phyloP scores from a whole-genome alignment of 2,113 vertebrate species.

The Abramis brama region DNA sequence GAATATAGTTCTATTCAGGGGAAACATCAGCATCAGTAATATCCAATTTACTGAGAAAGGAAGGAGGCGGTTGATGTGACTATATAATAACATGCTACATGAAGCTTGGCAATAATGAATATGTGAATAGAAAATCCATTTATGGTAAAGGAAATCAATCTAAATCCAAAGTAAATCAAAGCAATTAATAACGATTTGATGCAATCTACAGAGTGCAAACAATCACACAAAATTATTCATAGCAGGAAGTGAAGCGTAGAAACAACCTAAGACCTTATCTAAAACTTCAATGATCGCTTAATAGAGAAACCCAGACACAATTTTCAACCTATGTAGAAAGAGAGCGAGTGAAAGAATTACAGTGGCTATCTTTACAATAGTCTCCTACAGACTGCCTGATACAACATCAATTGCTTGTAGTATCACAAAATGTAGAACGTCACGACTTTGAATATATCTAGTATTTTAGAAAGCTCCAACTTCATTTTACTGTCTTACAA shows the following conservation, averaged over 20 bases:
- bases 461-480: not conserved
- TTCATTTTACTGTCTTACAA: not conserved
- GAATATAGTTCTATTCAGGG: slow-evolving; percentile 77
- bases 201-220: slow-evolving; percentile 73
- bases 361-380: slow-evolving; percentile 5
- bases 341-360: slow-evolving; percentile 32
- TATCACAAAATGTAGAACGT: slow-evolving; percentile 1
- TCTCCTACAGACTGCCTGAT: not conserved
- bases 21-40: slow-evolving; percentile 77
- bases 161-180: slow-evolving; percentile 79
- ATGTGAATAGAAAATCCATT: slow-evolving; percentile 78
- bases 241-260: slow-evolving; percentile 56
- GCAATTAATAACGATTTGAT: slow-evolving; percentile 80
- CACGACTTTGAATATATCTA: not conserved
- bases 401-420: slow-evolving; percentile 28
- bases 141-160: slow-evolving; percentile 73
- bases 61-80: slow-evolving; percentile 75
- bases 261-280: slow-evolving; percentile 67
- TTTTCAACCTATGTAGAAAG: slow-evolving; percentile 42
- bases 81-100: slow-evolving; percentile 80
- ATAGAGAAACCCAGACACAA: slow-evolving; percentile 55
- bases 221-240: slow-evolving; percentile 68
- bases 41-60: slow-evolving; percentile 79
- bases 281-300: slow-evolving; percentile 40
- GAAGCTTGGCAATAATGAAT: slow-evolving; percentile 76